Conservation (phyloP, 2,113 vertebrate species). For the Bos javanicus region DNA sequence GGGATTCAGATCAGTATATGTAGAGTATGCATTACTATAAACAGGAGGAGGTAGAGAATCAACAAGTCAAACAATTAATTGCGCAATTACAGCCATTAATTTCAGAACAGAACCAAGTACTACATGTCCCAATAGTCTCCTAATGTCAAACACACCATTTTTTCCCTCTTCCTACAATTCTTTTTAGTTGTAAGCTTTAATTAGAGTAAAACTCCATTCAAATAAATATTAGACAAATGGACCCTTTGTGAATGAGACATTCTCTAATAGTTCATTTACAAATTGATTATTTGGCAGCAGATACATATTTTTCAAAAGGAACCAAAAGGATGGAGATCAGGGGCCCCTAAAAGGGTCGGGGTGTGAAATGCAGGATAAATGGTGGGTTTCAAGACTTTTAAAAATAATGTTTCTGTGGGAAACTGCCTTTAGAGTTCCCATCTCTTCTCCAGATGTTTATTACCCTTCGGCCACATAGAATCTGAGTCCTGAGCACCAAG, state of each 20-base stretch:
- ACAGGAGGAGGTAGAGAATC: neutral
- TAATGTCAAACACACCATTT: neutral
- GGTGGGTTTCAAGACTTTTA: neutral
- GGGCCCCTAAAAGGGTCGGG: neutral
- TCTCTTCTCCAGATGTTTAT: neutral
- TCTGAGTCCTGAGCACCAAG: neutral
- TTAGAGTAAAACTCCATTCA: neutral
- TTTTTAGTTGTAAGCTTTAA: neutral
- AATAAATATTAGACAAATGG: neutral
- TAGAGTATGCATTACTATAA: neutral
- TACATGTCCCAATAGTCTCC: neutral
- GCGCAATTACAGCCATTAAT: neutral
- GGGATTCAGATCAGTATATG: neutral
- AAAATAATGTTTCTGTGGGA: neutral
- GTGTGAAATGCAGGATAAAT: neutral
- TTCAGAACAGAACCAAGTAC: neutral
- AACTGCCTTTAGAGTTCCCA: neutral
- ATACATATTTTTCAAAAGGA: neutral
- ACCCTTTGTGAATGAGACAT: neutral
- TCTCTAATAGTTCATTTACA: neutral
- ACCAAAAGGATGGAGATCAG: neutral
- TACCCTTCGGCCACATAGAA: fast-evolving
- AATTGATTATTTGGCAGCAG: neutral
- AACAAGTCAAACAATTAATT: neutral
- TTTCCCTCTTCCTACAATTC: neutral